Evolutionary conservation across 2,888 invertebrate genomes (phyloP).

Genomic region (Mantis religiosa): DNA sequence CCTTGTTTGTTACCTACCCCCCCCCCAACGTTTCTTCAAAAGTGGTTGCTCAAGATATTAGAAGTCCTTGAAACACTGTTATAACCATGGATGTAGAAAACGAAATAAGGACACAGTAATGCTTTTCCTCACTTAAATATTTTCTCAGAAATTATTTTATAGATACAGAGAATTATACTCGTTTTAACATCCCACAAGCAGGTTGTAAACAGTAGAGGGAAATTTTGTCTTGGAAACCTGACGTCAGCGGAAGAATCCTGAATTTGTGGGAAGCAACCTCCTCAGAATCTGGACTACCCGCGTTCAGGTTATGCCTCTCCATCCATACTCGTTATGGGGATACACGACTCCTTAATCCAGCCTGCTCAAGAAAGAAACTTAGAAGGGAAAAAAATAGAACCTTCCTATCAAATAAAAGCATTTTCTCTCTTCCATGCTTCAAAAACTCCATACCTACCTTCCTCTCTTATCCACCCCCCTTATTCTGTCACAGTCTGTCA

Average conservation of each 20-base stretch:
- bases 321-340: neutral
- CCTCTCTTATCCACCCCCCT: conserved; percentile 13
- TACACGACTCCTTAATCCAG: neutral
- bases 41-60: too few relatives aligned
- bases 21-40: too few relatives aligned
- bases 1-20: too few relatives aligned
- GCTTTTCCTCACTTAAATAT: too few relatives aligned
- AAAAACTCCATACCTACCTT: neutral
- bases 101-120: too few relatives aligned
- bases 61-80: too few relatives aligned
- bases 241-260: neutral
- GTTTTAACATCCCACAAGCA: neutral
- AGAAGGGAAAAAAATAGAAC: neutral
- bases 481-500: conserved; percentile 47
- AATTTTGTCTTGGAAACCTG: neutral
- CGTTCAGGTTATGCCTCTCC: neutral
- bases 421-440: neutral
- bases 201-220: neutral
- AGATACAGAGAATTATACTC: neutral
- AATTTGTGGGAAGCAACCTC: neutral
- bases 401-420: neutral
- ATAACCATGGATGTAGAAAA: too few relatives aligned
- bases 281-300: neutral
- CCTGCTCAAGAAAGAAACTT: neutral
- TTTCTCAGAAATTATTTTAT: too few relatives aligned